Evolutionary conservation across 2,797 vertebrate species (phyloP).

Genomic region (Squalus acanthias): DNA sequence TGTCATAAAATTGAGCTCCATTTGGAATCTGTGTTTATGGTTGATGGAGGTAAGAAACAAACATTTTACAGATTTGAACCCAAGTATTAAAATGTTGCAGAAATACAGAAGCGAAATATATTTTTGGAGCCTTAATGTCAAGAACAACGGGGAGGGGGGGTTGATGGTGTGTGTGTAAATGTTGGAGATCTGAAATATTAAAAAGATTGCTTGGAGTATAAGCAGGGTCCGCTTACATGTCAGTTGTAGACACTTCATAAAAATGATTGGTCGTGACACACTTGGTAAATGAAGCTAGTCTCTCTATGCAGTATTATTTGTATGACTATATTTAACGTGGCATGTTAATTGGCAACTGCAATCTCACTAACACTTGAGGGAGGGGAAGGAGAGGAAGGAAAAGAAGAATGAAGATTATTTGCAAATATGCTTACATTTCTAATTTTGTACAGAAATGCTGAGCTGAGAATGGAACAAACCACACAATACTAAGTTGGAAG

Average conservation of each 20-base stretch:
- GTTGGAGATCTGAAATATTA: background rate
- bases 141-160: no score
- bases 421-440: background rate
- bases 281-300: background rate
- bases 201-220: background rate
- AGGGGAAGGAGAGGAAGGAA: background rate
- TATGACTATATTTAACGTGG: background rate
- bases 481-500: background rate
- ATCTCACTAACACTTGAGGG: background rate
- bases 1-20: background rate
- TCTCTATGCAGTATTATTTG: background rate
- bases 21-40: background rate
- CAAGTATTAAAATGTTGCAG: no score
- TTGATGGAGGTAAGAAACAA: background rate
- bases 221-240: background rate
- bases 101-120: no score
- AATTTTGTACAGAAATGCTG: background rate
- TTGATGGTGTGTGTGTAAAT: background rate
- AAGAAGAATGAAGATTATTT: background rate
- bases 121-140: no score
- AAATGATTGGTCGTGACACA: no score
- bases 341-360: background rate
- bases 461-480: background rate
- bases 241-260: background rate
- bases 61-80: no score